These are phyloP conservation scores for Plectus sambesii DNA, from an alignment of 1,140 invertebrate genomes.

Conservation along the genomic window DNA sequence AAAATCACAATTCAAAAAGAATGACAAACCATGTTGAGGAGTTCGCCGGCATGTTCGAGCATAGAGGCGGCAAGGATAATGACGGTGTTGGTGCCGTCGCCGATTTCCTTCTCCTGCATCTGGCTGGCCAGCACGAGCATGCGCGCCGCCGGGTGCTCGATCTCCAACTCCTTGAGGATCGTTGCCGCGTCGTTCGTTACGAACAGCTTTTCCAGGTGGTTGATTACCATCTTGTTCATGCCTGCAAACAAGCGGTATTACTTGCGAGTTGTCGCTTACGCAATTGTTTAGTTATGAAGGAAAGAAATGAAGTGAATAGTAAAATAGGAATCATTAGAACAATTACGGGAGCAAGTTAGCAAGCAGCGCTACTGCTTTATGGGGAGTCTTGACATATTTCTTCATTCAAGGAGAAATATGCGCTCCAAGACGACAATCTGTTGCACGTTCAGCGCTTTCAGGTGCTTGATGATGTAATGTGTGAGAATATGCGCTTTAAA, in stretches of 20 bases:
- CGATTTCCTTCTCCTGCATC: slow-evolving; percentile 97
- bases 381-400: too few species aligned
- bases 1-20: slow-evolving; percentile 18
- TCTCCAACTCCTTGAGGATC: slow-evolving; percentile 83
- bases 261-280: too few species aligned
- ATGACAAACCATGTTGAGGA: slow-evolving; percentile 63
- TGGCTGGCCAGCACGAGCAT: slow-evolving; percentile 85
- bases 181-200: slow-evolving; percentile 98
- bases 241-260: too few species aligned
- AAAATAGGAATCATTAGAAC: slow-evolving; percentile 18
- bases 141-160: slow-evolving; percentile 98
- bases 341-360: too few species aligned
- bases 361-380: too few species aligned
- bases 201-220: slow-evolving; percentile 95
- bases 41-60: slow-evolving; percentile 76
- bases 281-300: too few species aligned
- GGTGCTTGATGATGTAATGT: too few species aligned
- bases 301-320: too few species aligned
- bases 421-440: too few species aligned
- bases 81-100: slow-evolving; percentile 97
- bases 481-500: too few species aligned
- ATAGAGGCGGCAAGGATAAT: slow-evolving; percentile 83
- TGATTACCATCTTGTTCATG: slow-evolving; percentile 99
- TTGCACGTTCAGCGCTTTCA: too few species aligned
- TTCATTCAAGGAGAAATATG: too few species aligned